phyloP scores from a whole-genome alignment of 2,797 vertebrate genomes.

The Eulemur rubriventer region DNA sequence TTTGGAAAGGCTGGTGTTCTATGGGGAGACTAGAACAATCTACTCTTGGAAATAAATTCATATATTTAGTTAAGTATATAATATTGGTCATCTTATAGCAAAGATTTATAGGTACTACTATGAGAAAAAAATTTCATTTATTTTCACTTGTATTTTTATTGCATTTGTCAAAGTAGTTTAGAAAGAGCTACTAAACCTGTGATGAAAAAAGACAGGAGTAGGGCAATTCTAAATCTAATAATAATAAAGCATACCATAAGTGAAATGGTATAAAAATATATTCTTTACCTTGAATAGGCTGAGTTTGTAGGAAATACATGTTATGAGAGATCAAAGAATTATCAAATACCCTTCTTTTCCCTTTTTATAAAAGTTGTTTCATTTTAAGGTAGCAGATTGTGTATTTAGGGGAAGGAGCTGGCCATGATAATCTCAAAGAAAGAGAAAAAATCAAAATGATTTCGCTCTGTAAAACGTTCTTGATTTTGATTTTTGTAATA shows the following conservation, averaged over 20 bases:
- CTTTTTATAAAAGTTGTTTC: not conserved
- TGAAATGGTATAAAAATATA: not conserved
- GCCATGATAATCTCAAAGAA: not conserved
- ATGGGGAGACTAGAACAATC: not conserved
- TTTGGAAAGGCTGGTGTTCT: not conserved
- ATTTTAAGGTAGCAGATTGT: not conserved
- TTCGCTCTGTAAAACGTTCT: not conserved
- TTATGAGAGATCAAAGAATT: not conserved
- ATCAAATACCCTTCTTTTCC: not conserved
- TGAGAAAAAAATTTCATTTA: slow-evolving; percentile 11
- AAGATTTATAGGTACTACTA: not conserved
- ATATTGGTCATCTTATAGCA: not conserved
- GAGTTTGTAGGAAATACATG: not conserved
- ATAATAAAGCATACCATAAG: not conserved
- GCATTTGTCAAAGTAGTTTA: not conserved
- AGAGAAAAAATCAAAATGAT: not conserved
- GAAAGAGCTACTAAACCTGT: not conserved
- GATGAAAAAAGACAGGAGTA: not conserved
- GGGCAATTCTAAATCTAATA: not conserved
- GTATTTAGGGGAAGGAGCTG: not conserved
- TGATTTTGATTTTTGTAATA: slow-evolving; percentile 28
- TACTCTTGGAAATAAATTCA: slow-evolving; percentile 4
- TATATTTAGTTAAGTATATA: not conserved
- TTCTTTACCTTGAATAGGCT: not conserved
- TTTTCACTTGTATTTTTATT: slow-evolving; percentile 26